Evolutionary conservation across 2,797 vertebrate genomes (phyloP), one percentile per base, ranked within the genome.

Genomic region (Champsocephalus gunnari): DNA sequence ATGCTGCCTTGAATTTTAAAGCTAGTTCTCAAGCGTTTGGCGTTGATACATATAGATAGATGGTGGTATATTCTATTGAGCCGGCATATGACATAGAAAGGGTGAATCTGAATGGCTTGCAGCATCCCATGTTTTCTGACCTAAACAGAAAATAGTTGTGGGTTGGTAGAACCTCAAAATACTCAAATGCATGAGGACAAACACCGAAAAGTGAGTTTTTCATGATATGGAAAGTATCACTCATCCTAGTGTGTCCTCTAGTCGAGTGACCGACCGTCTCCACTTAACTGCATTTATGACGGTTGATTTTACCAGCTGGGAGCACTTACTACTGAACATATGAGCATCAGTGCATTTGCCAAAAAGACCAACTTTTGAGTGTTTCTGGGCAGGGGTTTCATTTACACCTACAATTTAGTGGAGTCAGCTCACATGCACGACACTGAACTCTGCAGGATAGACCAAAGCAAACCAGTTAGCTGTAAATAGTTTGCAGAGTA

Each of bases 211-310:
- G 34, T 34, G 34, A 34, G 6, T 34, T 34, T 34, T 34, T 34
- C 8, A 38, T 38, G 34, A 38, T 38, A 38, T 38, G 34, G 12
- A 12, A 38, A 54, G 17, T 24, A 73, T 24, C 17, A 24, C 44
- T 73, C 51, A 51, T 48, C 19, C 34, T 64, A 61, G 12, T 75
- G 72, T 38, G 8, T 38, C 34, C 34, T 24, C 61, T 24, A 65
- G 65, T 79, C 59, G 54, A 75, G 43, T 45, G 49, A 75, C 58
- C 72, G 55, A 47, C 38, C 41, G 2, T 14, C 64, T 47, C 58
- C 67, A 75, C 24, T 73, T 64, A 62, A 28, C 21, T 50, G 19
- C 67, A 73, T 55, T 73, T 48, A 61, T 4, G 54, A 17, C 38
- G 7, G 66, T 12, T 6, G 21, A 70, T 61, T 68, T 75, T 54